Conservation (phyloP, 2,113 vertebrate species). For the Sinocyclocheilus maitianheensis region DNA sequence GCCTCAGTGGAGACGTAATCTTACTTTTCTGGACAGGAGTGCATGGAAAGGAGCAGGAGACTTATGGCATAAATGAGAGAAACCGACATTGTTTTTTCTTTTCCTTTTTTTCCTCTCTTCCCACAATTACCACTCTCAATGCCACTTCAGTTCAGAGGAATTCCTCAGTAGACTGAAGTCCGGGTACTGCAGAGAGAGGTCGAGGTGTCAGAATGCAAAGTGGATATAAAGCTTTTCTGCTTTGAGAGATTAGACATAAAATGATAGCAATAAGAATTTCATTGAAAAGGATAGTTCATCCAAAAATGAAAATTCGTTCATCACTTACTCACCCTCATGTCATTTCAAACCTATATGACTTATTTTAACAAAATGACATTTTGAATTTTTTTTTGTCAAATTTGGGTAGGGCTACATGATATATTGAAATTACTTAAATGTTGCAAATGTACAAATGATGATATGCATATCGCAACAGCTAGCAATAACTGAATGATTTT, state of each 20-base stretch:
- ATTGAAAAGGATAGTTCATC: background rate
- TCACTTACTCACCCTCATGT: background rate
- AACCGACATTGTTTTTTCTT: constrained; percentile 34
- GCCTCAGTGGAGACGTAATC: constrained; percentile 69
- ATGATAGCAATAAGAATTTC: background rate
- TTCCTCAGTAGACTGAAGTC: constrained; percentile 41
- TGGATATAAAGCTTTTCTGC: background rate
- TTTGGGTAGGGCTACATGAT: too few species aligned
- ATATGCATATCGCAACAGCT: too few species aligned
- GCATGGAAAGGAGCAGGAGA: constrained; percentile 20
- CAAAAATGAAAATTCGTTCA: background rate
- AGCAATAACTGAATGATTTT: too few species aligned
- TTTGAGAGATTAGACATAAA: constrained; percentile 5
- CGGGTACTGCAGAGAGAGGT: background rate
- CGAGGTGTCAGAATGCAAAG: constrained; percentile 24
- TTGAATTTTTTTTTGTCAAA: too few species aligned
- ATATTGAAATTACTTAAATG: too few species aligned
- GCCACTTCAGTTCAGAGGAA: constrained; percentile 54
- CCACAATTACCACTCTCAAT: constrained; percentile 22
- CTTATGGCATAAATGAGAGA: constrained; percentile 35
- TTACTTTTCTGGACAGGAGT: constrained; percentile 57
- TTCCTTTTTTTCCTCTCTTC: background rate
- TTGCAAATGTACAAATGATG: too few species aligned
- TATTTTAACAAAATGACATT: too few species aligned
- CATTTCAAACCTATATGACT: background rate